Evolutionary conservation across 2,888 invertebrate species (phyloP).

Genomic region (Argyresthia goedartella): DNA sequence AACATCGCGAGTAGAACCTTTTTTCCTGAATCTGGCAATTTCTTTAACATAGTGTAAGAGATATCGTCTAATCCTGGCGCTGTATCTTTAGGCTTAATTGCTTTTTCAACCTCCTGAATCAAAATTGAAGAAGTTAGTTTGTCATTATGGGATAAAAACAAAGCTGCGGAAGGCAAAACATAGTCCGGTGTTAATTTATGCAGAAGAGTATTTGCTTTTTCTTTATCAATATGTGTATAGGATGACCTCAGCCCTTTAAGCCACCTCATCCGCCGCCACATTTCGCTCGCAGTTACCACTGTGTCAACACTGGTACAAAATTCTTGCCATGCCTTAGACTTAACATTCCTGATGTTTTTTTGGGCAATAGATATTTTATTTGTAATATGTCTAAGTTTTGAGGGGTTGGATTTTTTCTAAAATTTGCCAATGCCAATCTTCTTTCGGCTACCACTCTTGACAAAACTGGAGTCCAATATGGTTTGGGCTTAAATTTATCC

Average conservation of each 20-base stretch:
- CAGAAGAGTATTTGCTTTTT: slow-evolving; percentile 7
- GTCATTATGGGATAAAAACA: neutral
- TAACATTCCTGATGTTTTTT: slow-evolving; percentile 9
- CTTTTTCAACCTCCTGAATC: neutral
- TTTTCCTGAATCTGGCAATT: neutral
- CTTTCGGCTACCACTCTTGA: slow-evolving; percentile 8
- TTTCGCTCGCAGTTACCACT: slow-evolving; percentile 7
- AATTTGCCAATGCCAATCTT: slow-evolving; percentile 5
- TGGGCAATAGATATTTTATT: slow-evolving; percentile 6
- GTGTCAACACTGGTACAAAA: slow-evolving; percentile 11
- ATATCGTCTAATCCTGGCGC: neutral
- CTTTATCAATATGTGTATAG: slow-evolving; percentile 4
- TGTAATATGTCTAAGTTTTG: slow-evolving; percentile 4
- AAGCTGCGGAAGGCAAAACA: neutral
- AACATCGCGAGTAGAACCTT: neutral
- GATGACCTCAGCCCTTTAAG: slow-evolving; percentile 6
- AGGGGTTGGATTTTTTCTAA: slow-evolving; percentile 9
- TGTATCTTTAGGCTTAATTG: slow-evolving; percentile 1
- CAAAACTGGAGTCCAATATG: slow-evolving; percentile 15
- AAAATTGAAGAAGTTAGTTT: neutral
- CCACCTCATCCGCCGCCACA: slow-evolving; percentile 15
- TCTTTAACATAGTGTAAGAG: slow-evolving; percentile 1
- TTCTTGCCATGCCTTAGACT: slow-evolving; percentile 10
- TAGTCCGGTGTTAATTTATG: slow-evolving; percentile 8
- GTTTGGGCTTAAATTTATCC: slow-evolving; percentile 16